phyloP scores from a whole-genome alignment of 2,113 vertebrate species.

The Laticauda laticaudata region DNA sequence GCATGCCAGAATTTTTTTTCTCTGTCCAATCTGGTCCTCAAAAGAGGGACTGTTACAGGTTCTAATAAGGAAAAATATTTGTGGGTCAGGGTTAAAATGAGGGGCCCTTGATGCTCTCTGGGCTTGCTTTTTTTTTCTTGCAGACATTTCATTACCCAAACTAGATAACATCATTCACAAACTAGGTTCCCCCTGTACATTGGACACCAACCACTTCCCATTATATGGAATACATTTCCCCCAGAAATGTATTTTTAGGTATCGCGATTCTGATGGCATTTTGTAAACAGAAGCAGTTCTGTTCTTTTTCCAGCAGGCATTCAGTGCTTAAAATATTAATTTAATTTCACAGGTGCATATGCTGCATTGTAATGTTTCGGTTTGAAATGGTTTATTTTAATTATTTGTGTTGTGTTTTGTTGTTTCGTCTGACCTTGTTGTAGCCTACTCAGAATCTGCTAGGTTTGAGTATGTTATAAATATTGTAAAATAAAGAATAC shows the following conservation, averaged over 20 bases:
- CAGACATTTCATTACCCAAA: too few species aligned
- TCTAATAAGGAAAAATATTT: background rate
- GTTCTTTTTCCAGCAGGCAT: background rate
- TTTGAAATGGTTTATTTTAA: background rate
- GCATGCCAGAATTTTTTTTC: background rate
- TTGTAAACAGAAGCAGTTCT: background rate
- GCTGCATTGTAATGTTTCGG: background rate
- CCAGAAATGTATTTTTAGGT: background rate
- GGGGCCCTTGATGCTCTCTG: too few species aligned
- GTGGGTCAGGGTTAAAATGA: too few species aligned
- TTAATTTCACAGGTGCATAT: background rate
- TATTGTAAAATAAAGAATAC: background rate
- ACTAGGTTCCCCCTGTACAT: background rate
- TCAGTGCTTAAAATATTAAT: background rate
- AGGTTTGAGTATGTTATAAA: background rate
- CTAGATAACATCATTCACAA: too few species aligned
- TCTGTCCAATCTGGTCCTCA: background rate
- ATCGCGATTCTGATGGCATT: background rate
- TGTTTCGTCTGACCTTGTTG: background rate
- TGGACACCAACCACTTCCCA: background rate
- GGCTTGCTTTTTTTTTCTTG: too few species aligned
- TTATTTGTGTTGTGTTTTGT: background rate
- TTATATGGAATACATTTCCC: background rate
- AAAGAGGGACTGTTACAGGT: background rate
- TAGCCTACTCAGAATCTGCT: background rate